Percentiles rank a stretch among this genome's conserved stretches.
Conservation (phyloP, 1,140 invertebrate genomes). For the Diprion similis region DNA sequence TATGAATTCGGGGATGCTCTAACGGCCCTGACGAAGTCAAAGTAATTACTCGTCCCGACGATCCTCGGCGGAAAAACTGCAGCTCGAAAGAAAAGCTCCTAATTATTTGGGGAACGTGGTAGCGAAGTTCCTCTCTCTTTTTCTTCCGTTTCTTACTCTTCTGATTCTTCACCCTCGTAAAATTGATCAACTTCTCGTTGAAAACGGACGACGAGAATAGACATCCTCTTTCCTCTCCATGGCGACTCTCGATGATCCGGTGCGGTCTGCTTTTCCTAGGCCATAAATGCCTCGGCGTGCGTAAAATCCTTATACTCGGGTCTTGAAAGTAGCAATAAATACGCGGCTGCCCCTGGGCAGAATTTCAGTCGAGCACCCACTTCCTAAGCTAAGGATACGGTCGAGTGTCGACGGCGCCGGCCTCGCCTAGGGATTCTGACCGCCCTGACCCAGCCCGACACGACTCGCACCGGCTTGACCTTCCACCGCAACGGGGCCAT, state of each 20-base stretch:
- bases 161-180: background rate
- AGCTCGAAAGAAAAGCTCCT: too few species aligned
- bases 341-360: slow-evolving; percentile 1
- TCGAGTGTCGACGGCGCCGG: slow-evolving; percentile 6
- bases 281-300: background rate
- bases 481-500: background rate
- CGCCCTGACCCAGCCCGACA: background rate
- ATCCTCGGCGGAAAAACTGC: background rate
- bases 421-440: slow-evolving; percentile 1
- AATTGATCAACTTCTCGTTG: background rate
- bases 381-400: background rate
- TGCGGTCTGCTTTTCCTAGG: background rate
- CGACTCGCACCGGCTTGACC: background rate
- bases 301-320: background rate
- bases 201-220: background rate
- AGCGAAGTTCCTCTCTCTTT: background rate
- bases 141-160: background rate
- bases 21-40: too few species aligned
- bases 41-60: slow-evolving; percentile 22
- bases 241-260: background rate
- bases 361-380: background rate
- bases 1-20: too few species aligned
- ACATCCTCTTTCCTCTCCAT: too few species aligned
- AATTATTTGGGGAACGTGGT: too few species aligned
- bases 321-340: slow-evolving; percentile 6